Percentiles rank a stretch among this genome's conserved stretches.
These are phyloP conservation scores for Euspilapteryx auroguttella DNA, from an alignment of 2,888 invertebrate genomes.

Conservation along the genomic window DNA sequence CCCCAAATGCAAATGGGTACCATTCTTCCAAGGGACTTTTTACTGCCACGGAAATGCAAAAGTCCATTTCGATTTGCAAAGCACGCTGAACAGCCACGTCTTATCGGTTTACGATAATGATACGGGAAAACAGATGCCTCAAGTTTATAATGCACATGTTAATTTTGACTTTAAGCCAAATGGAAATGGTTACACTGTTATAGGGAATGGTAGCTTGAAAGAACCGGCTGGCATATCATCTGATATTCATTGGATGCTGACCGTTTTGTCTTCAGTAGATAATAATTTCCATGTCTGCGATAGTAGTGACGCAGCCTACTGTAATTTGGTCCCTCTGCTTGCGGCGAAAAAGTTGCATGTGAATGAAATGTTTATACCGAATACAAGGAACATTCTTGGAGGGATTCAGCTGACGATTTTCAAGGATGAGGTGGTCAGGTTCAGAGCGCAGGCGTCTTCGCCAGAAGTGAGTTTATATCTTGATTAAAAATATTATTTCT, in stretches of 20 bases:
- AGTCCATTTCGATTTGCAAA: conserved; percentile 35
- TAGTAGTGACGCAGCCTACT: conserved; percentile 17
- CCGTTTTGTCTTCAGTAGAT: conserved; percentile 21
- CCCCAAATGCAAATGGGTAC: conserved; percentile 35
- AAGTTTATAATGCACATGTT: conserved; percentile 26
- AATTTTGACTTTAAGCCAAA: conserved; percentile 35
- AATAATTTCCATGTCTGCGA: conserved; percentile 37
- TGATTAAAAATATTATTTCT: not conserved
- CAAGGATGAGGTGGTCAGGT: conserved; percentile 28
- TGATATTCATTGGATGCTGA: conserved; percentile 36
- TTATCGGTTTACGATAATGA: conserved; percentile 37
- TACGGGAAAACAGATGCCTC: conserved; percentile 22
- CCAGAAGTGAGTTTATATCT: conserved; percentile 20
- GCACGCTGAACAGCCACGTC: conserved; percentile 19
- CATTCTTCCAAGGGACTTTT: conserved; percentile 39
- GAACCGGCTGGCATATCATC: conserved; percentile 11
- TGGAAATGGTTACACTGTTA: conserved; percentile 31
- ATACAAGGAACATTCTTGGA: conserved; percentile 38
- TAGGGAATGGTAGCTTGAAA: conserved; percentile 27
- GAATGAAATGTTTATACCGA: conserved; percentile 40
- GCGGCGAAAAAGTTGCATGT: conserved; percentile 24
- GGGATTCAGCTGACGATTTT: conserved; percentile 27
- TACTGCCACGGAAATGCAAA: conserved; percentile 32
- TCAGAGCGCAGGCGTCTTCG: conserved; percentile 27
- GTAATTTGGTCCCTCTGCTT: conserved; percentile 19